phyloP scores from a whole-genome alignment of 2,888 invertebrate species.

The Andrena trimmerana region DNA sequence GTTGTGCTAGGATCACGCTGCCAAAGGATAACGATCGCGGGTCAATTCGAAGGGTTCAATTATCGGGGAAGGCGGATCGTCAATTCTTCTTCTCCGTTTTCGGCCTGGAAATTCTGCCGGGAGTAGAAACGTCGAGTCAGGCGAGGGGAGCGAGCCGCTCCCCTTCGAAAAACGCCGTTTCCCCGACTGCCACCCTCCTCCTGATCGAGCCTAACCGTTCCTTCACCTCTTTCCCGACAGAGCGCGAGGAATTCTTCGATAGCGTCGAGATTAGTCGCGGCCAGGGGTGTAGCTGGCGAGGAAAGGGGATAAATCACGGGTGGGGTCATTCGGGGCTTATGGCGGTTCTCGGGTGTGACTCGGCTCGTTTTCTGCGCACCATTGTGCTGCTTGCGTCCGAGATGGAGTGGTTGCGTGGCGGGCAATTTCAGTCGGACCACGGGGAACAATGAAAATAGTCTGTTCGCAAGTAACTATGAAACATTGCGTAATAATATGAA shows the following conservation, averaged over 20 bases:
- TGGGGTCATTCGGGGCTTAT: conserved; percentile 5
- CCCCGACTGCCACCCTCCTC: too few species aligned
- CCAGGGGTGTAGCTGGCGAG: neutral
- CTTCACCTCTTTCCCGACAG: neutral
- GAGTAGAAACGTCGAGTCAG: conserved; percentile 25
- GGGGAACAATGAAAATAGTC: neutral
- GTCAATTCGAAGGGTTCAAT: conserved; percentile 52
- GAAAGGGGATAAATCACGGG: conserved; percentile 36
- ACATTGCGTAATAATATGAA: too few species aligned
- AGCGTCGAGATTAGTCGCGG: conserved; percentile 22
- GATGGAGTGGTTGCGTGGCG: neutral
- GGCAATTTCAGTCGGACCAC: neutral
- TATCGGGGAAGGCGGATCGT: conserved; percentile 28
- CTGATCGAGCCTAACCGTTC: conserved; percentile 12
- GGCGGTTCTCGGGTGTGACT: neutral
- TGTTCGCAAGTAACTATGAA: neutral
- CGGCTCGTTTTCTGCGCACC: conserved; percentile 1
- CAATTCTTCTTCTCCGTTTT: neutral
- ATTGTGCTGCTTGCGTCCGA: neutral
- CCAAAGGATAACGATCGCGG: conserved; percentile 51
- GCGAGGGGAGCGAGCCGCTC: conserved; percentile 1
- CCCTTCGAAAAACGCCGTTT: neutral
- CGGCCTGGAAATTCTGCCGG: neutral
- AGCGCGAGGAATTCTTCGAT: conserved; percentile 18
- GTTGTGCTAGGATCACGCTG: conserved; percentile 15